Conservation (phyloP, 92 coral and sea anemone genomes). For the Siderastrea siderea region DNA sequence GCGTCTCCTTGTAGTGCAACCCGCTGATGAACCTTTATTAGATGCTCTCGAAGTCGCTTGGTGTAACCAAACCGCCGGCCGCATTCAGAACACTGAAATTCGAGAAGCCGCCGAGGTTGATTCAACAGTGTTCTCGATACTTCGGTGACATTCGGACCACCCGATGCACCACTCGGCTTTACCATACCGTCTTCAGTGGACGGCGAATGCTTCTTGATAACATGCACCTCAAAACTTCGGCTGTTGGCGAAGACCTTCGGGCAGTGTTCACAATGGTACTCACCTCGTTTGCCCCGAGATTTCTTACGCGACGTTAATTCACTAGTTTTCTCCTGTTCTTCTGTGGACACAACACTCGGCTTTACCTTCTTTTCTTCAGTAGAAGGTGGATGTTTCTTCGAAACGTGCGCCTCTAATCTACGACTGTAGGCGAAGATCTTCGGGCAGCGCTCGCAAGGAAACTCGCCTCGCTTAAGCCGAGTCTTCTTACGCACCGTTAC, state of each 20-base stretch:
- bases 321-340: slow-evolving; percentile 40
- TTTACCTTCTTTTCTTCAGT: background rate
- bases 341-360: background rate
- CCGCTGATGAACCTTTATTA: slow-evolving; percentile 38
- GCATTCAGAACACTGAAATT: slow-evolving; percentile 65
- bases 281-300: slow-evolving; percentile 19
- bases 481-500: background rate
- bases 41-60: slow-evolving; percentile 53
- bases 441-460: slow-evolving; percentile 58
- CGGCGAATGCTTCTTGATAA: slow-evolving; percentile 14
- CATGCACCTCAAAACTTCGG: slow-evolving; percentile 51
- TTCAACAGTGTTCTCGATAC: background rate
- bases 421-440: slow-evolving; percentile 61
- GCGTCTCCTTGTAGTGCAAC: background rate
- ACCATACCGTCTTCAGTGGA: background rate
- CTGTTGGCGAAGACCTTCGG: slow-evolving; percentile 54
- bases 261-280: slow-evolving; percentile 61
- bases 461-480: slow-evolving; percentile 30
- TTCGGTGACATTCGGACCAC: background rate
- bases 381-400: slow-evolving; percentile 16
- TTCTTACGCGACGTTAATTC: background rate
- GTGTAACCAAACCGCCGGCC: slow-evolving; percentile 48
- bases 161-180: background rate
- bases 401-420: slow-evolving; percentile 50
- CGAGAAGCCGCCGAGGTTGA: background rate